phyloP scores from a whole-genome alignment of 1,140 invertebrate genomes.

The Lineus longissimus region DNA sequence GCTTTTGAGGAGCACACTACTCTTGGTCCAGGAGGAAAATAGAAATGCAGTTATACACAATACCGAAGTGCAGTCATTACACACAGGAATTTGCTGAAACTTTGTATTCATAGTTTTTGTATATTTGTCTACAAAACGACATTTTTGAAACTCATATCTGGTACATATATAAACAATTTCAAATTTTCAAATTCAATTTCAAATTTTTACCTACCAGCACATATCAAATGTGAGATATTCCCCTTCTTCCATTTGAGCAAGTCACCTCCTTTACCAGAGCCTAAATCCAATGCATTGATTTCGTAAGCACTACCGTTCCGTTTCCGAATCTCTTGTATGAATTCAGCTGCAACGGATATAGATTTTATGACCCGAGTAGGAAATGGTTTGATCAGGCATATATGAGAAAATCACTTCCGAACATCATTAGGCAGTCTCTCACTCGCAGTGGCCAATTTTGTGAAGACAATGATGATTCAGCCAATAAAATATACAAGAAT shows the following conservation, averaged over 20 bases:
- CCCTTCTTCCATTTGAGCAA: conserved; percentile 90
- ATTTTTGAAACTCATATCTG: too few relatives aligned
- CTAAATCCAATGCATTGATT: conserved; percentile 61
- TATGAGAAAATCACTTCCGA: background rate
- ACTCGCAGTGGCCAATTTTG: too few relatives aligned
- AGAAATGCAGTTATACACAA: too few relatives aligned
- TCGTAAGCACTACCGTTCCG: conserved; percentile 11
- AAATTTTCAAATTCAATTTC: too few relatives aligned
- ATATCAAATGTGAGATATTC: conserved; percentile 79
- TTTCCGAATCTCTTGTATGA: conserved; percentile 29
- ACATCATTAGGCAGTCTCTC: background rate
- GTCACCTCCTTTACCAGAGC: conserved; percentile 93
- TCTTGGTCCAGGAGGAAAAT: background rate
- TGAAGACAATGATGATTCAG: too few relatives aligned
- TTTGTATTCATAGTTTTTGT: too few relatives aligned
- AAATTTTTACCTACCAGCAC: conserved; percentile 59
- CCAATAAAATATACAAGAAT: too few relatives aligned
- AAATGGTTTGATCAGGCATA: background rate
- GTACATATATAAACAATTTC: too few relatives aligned
- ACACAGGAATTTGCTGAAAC: too few relatives aligned
- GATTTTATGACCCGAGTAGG: background rate
- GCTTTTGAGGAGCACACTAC: too few relatives aligned
- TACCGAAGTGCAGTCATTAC: too few relatives aligned
- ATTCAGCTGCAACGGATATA: conserved; percentile 31
- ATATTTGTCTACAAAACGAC: too few relatives aligned